These are phyloP conservation scores for Leptopilina clavipes DNA, from an alignment of 1,140 invertebrate genomes.

Conservation along the genomic window DNA sequence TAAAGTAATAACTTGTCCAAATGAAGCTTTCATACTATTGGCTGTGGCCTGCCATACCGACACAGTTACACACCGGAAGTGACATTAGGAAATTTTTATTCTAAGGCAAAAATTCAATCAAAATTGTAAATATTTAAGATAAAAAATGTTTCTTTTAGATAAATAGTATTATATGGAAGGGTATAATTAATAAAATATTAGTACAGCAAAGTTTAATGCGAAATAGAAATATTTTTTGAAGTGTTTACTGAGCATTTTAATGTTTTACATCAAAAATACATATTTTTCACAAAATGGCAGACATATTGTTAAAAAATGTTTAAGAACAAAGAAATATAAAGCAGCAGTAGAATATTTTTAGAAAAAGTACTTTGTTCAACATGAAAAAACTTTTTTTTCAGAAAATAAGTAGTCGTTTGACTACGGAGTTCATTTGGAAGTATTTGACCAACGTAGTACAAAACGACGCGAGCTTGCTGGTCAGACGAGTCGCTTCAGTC, in stretches of 20 bases:
- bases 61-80: neutral
- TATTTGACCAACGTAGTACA: constrained; percentile 61
- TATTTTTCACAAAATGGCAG: too few species aligned
- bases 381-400: too few species aligned
- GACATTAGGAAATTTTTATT: neutral
- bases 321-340: too few species aligned
- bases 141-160: neutral
- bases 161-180: too few species aligned
- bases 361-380: too few species aligned
- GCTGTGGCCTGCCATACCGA: neutral
- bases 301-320: too few species aligned
- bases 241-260: too few species aligned
- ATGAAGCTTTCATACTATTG: neutral
- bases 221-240: too few species aligned
- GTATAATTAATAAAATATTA: too few species aligned
- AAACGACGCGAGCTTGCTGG: constrained; percentile 60
- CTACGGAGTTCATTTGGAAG: neutral
- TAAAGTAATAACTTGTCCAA: neutral
- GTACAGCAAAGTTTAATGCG: too few species aligned
- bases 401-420: neutral
- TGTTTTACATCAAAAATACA: too few species aligned
- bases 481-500: constrained; percentile 69
- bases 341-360: too few species aligned
- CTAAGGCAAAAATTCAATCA: neutral
- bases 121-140: neutral